A percentile compares a stretch with the other conserved stretches of the same genome.
phyloP scores from a whole-genome alignment of 2,113 vertebrate genomes.

The Polyodon spathula region DNA sequence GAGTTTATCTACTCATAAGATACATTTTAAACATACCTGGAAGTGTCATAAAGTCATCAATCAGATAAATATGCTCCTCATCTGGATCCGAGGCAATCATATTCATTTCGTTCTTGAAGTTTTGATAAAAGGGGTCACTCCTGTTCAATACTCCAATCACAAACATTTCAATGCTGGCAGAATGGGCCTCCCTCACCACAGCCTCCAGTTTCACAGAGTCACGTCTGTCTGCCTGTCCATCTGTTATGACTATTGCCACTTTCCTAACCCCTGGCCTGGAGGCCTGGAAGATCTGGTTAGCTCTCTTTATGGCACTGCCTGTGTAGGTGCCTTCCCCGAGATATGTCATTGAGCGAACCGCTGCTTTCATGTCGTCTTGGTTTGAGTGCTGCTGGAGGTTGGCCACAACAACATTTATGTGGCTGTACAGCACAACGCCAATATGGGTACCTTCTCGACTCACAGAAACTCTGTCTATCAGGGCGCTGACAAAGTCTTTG shows the following conservation, averaged over 20 bases:
- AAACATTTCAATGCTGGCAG: constrained; percentile 54
- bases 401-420: constrained; percentile 52
- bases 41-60: constrained; percentile 67
- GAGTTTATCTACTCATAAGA: background rate
- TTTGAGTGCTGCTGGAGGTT: constrained; percentile 49
- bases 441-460: constrained; percentile 41
- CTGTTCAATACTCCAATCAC: constrained; percentile 65
- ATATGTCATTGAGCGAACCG: constrained; percentile 64
- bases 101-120: constrained; percentile 63
- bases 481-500: constrained; percentile 67
- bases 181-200: constrained; percentile 41
- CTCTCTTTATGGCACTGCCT: constrained; percentile 58
- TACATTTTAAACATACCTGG: constrained; percentile 48
- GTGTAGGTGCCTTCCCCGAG: constrained; percentile 74
- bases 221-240: constrained; percentile 58
- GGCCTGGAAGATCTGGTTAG: constrained; percentile 48
- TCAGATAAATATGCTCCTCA: constrained; percentile 61
- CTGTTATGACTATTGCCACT: constrained; percentile 67
- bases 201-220: constrained; percentile 48
- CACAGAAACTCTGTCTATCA: constrained; percentile 53
- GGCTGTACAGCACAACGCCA: constrained; percentile 75
- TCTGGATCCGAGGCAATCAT: constrained; percentile 68
- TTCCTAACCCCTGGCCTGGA: constrained; percentile 53
- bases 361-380: constrained; percentile 50
- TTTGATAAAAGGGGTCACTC: constrained; percentile 47